Evolutionary conservation across 1,140 invertebrate species (phyloP), one percentile per base, ranked within the genome.

Genomic region (Bombus fervidus): DNA sequence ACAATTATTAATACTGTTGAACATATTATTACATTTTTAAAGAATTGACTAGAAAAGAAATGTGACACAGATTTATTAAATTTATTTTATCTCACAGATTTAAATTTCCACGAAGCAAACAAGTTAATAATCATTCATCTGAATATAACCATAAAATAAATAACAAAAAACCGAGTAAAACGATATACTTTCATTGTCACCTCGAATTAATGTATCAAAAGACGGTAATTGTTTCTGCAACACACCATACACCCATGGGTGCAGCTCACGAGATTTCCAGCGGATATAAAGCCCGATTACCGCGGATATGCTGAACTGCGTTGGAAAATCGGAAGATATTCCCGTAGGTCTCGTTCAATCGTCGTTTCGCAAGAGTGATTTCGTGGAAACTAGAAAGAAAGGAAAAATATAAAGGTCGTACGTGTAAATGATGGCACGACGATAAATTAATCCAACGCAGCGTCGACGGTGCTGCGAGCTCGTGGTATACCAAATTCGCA

Each of bases 361-460:
- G 83, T 64, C 74, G 75, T 72, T 69, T 64, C 79, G 28, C 37
- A n/a, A 34, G 43, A 43, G 13, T 15, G 43, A 34, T 39, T 28
- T 31, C n/a, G 22, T 72, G 41, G 34, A 34, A 31, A 47, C 3
- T 18, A 53, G 34, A 73, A 10, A n/a, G 28, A 18, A 43, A n/a
- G 12, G n/a, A n/a, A 22, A 74, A 5, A 68, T 37, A 37, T 84
- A 88, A 90, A 90, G 83, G 89, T 86, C 71, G 66, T 80, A 86
- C 86, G 77, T 87, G 78, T 68, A 80, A 34, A 78, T 79, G 72
- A 90, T 76, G 80, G 64, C 53, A n/a, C 66, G 71, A 66, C 88
- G 87, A 88, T 91, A 90, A 90, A 91, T 91, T 91, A 91, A 91
- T 91, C 78, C 84, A 57, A 75, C 80, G 88, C 82, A 87, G 87